Evolutionary conservation across 64 coral and sea anemone genomes (phyloP), one percentile per base, ranked within the genome.

Genomic region (Orbicella faveolata): DNA sequence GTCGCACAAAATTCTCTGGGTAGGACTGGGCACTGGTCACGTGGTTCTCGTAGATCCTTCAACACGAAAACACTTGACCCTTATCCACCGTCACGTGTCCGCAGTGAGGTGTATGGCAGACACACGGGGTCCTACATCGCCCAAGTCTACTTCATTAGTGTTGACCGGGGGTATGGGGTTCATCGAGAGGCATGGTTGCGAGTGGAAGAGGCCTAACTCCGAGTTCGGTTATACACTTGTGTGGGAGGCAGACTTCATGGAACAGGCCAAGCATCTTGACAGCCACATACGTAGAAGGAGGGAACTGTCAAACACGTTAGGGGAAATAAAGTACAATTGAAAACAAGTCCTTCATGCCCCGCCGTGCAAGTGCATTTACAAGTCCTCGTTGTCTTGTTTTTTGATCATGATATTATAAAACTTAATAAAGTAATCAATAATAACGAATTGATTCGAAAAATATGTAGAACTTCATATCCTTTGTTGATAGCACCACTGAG

Each of bases 101-200:
- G 91, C 94, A 76, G 97, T 99, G 52, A 94, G 97, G 3, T 99
- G 97, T 73, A 37, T 85, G 15, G 89, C 89, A 7, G 73, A 80
- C 53, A 87, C 89, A 33, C 84, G 61, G 20, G 73, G 89, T 18
- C 64, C 92, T 65, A 34, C 80, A 17, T 89, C 54, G 83, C 61
- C 80, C 1, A 90, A 87, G 34, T 51, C 88, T 1, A 37, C 87
- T 9, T 93, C 95, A 15, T 73, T 97, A 6, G 88, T 97, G 51
- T 76, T 97, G 84, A 94, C 90, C 0, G 95, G 95, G 10, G 95
- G 92, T 77, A 94, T 94, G 94, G 95, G 95, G 9, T 97, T 97
- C 78, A 81, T 93, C 68, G 88, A 83, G 34, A 87, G 95, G 51
- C 95, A 92, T 20, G 79, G 86, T 26, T 78, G 62, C 55, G 90